phyloP scores from a whole-genome alignment of 2,797 vertebrate species.

The Otolemur crassicaudatus region DNA sequence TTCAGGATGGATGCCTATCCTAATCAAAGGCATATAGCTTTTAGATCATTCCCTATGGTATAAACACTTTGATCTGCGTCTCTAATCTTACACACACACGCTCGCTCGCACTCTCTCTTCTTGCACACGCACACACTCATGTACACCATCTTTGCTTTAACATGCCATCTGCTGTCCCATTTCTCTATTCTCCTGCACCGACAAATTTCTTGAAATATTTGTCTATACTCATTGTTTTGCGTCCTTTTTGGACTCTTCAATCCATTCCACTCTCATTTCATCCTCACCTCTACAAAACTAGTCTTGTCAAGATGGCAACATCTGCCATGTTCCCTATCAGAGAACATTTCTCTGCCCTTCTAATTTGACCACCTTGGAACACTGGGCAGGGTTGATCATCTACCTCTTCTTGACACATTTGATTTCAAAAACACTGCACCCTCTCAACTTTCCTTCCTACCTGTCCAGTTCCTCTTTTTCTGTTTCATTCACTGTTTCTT shows the following conservation, averaged over 20 bases:
- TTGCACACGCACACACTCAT: background rate
- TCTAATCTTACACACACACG: background rate
- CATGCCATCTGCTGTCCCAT: background rate
- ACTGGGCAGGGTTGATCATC: background rate
- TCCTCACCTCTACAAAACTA: background rate
- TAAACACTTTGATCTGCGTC: background rate
- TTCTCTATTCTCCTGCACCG: background rate
- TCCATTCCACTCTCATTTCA: background rate
- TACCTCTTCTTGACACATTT: background rate
- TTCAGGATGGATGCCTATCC: background rate
- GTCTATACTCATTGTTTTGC: background rate
- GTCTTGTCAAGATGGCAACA: background rate
- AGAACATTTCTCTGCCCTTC: background rate
- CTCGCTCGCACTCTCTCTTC: too few species aligned
- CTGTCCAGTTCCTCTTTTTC: background rate
- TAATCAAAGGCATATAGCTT: background rate
- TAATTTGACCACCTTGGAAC: background rate
- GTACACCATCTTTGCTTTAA: background rate
- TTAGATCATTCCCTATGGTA: background rate
- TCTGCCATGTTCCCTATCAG: background rate
- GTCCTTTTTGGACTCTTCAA: background rate
- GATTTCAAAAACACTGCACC: background rate
- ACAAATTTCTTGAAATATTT: constrained; percentile 2
- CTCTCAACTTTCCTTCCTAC: background rate
- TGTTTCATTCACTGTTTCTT: background rate